Evolutionary conservation across 1,140 invertebrate species (phyloP).

Genomic region (Leptoteleia sp.): DNA sequence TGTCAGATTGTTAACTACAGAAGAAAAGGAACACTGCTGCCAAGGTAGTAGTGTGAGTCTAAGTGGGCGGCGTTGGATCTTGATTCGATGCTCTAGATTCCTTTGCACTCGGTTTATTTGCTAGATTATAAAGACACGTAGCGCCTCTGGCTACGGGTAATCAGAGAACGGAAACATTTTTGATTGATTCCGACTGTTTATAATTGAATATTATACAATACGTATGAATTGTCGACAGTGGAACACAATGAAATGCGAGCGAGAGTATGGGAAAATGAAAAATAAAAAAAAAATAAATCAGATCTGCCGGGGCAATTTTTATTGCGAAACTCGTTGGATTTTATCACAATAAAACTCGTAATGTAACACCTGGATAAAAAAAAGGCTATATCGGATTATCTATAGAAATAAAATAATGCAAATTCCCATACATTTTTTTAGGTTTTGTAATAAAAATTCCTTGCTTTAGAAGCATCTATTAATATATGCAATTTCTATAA

Average conservation of each 20-base stretch:
- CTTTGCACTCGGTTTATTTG: slow-evolving; percentile 43
- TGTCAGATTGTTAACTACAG: slow-evolving; percentile 47
- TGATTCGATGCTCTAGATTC: slow-evolving; percentile 63
- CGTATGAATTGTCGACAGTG: slow-evolving; percentile 28
- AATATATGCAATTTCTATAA: too few relatives aligned
- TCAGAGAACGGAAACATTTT: slow-evolving; percentile 42
- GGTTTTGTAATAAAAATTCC: too few relatives aligned
- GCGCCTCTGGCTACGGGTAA: slow-evolving; percentile 29
- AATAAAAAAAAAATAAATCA: slow-evolving; percentile 32
- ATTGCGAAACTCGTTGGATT: slow-evolving; percentile 16
- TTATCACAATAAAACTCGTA: too few relatives aligned
- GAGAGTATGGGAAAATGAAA: slow-evolving; percentile 38
- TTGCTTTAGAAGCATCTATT: too few relatives aligned
- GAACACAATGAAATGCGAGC: slow-evolving; percentile 16
- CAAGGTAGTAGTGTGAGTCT: slow-evolving; percentile 41
- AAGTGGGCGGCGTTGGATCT: slow-evolving; percentile 56
- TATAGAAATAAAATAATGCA: too few relatives aligned
- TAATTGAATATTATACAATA: slow-evolving; percentile 56
- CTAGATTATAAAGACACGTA: slow-evolving; percentile 46
- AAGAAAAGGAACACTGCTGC: slow-evolving; percentile 48
- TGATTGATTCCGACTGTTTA: slow-evolving; percentile 40
- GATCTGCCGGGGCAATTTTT: slow-evolving; percentile 32
- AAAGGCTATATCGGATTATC: too few relatives aligned
- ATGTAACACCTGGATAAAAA: too few relatives aligned
- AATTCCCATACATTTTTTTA: too few relatives aligned